These are phyloP conservation scores for Thryonomys swinderianus DNA, from an alignment of 2,113 vertebrate genomes.

Conservation along the genomic window DNA sequence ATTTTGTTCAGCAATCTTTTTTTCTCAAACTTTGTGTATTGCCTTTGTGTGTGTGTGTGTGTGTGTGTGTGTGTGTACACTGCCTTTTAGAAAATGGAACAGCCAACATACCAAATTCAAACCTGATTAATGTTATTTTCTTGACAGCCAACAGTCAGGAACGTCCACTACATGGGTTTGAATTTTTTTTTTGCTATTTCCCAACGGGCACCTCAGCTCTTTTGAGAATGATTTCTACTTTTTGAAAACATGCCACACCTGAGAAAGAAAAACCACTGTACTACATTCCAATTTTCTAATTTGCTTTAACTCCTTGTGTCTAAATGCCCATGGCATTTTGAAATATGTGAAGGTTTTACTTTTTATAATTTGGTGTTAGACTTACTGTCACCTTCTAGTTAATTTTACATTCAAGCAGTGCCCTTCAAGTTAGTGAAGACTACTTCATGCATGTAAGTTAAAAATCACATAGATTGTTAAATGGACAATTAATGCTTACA, in stretches of 20 bases:
- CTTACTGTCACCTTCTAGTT: conserved; percentile 6
- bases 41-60: no score
- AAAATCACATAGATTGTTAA: conserved; percentile 65
- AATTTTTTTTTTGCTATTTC: conserved; percentile 66
- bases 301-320: conserved; percentile 5
- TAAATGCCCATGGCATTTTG: conserved; percentile 45
- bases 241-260: conserved; percentile 55
- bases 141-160: conserved; percentile 47
- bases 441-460: conserved; percentile 54
- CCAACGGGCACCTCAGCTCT: conserved; percentile 12
- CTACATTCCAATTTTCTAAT: conserved; percentile 41
- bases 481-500: conserved; percentile 67
- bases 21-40: conserved; percentile 39
- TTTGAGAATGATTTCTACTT: conserved; percentile 59
- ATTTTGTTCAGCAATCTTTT: conserved; percentile 38
- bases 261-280: conserved; percentile 43
- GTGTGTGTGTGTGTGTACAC: no score
- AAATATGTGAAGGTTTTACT: conserved; percentile 47
- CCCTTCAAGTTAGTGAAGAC: conserved; percentile 64
- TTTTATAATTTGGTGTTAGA: conserved; percentile 49
- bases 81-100: conserved; percentile 63
- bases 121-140: conserved; percentile 73
- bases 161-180: conserved; percentile 32
- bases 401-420: conserved; percentile 24
- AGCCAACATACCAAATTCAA: conserved; percentile 56